Evolutionary conservation across 92 coral and sea anemone species (phyloP), one percentile per base, ranked within the genome.

Genomic region (Phymanthus crucifer): DNA sequence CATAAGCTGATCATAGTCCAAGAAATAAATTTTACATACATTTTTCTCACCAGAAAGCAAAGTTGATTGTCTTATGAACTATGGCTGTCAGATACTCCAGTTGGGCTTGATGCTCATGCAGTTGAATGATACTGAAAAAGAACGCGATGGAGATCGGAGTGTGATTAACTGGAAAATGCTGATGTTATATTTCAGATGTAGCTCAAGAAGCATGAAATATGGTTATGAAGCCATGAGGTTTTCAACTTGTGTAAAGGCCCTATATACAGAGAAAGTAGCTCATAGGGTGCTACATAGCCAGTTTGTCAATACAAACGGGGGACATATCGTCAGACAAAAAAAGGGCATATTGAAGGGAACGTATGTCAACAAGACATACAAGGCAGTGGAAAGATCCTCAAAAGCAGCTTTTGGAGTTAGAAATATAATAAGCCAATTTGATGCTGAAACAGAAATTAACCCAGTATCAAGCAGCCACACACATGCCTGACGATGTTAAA

Each of bases 181-280:
- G 45, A 74, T 91, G 89, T 31, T 91, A 56, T 90, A 90, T 38
- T 87, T 84, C 36, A 58, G 67, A 58, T 58, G 67, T 5, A 32
- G 85, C 8, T 0, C 74, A 0, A 64, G 83, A 1, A 83, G 81
- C 21, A 86, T 75, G 77, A 89, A 89, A 70, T 86, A 85, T 66
- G 90, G 78, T 35, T 89, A 66, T 64, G 90, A 89, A 38, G 87
- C 87, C 2, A 89, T 89, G 93, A 69, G 91, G 26, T 78, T 87
- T 24, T 70, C 84, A 37, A 88, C 83, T 9, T 84, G 81, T 79
- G 67, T 52, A 46, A 88, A 80, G 34, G 92, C 85, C 50, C 66
- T 85, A 24, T 84, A 79, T 66, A n/a, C 91, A 21, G 87, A 87
- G 52, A 87, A 87, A 69, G 48, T 38, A 32, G 81, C 83, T 13